Conservation (phyloP, 2,888 invertebrate species). For the Dolichopus griseipennis region DNA sequence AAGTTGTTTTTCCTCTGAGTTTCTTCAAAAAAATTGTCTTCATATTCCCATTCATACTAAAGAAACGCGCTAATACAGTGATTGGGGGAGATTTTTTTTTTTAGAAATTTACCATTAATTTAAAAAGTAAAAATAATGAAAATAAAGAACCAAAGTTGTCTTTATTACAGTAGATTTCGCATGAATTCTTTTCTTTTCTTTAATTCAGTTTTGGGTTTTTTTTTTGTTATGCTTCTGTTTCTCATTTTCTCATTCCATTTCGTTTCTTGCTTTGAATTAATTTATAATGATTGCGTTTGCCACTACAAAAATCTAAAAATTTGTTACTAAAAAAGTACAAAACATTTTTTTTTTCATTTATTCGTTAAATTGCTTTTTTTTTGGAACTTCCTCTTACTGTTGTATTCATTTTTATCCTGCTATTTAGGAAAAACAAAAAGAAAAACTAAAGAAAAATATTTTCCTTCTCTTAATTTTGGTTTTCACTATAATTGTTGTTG, state of each 20-base stretch:
- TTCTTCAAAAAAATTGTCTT: too few relatives aligned
- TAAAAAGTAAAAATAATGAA: too few relatives aligned
- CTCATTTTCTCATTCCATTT: neutral
- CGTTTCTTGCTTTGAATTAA: neutral
- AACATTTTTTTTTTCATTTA: neutral
- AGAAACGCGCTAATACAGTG: too few relatives aligned
- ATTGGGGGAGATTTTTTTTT: too few relatives aligned
- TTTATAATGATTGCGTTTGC: constrained; percentile 1
- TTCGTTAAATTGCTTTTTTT: neutral
- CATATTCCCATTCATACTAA: too few relatives aligned
- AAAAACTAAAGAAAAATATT: too few relatives aligned
- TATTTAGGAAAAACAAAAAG: too few relatives aligned
- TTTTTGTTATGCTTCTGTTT: neutral
- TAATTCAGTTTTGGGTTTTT: neutral
- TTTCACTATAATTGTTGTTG: too few relatives aligned
- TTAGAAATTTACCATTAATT: too few relatives aligned
- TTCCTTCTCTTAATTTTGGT: too few relatives aligned
- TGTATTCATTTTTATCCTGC: neutral
- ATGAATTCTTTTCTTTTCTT: neutral
- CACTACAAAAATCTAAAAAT: neutral
- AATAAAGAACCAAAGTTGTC: neutral
- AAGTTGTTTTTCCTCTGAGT: too few relatives aligned
- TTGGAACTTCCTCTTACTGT: neutral
- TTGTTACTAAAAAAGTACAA: neutral
- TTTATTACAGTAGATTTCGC: neutral